Conservation (phyloP, 2,113 vertebrate genomes). For the Oxygymnocypris stewartii region DNA sequence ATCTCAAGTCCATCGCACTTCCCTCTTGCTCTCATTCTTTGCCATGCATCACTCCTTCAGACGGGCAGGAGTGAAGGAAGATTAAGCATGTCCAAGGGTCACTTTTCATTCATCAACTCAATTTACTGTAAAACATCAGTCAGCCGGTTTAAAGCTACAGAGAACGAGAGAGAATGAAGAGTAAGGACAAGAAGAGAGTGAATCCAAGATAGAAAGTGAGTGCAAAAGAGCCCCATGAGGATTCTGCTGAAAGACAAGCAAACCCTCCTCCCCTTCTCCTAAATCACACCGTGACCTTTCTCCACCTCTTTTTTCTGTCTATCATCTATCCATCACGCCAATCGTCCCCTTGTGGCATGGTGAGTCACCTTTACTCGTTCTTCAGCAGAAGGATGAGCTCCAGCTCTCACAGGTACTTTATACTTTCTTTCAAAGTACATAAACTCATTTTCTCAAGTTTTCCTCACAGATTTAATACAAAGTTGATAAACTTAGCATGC, state of each 20-base stretch:
- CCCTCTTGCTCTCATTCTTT: conserved; percentile 30
- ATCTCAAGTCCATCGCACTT: conserved; percentile 21
- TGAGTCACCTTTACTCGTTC: conserved; percentile 50
- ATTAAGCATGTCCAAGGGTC: conserved; percentile 53
- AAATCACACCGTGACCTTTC: conserved; percentile 61
- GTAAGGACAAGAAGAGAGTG: neutral
- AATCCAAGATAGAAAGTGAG: conserved; percentile 6
- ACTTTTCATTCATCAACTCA: conserved; percentile 60
- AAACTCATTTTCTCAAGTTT: neutral
- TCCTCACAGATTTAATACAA: neutral
- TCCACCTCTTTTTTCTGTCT: conserved; percentile 39
- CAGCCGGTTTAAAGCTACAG: conserved; percentile 33
- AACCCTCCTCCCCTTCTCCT: conserved; percentile 59
- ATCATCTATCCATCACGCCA: conserved; percentile 66
- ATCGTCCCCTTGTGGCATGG: conserved; percentile 42
- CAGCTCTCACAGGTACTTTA: conserved; percentile 11
- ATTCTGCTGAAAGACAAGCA: conserved; percentile 67
- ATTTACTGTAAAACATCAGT: conserved; percentile 56
- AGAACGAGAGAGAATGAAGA: conserved; percentile 9
- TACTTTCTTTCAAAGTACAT: neutral
- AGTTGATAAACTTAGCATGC: neutral
- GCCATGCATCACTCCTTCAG: conserved; percentile 24
- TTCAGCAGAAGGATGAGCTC: conserved; percentile 9
- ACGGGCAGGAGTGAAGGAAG: conserved; percentile 31
- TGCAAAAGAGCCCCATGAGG: conserved; percentile 55